These are phyloP conservation scores for Centruroides sculpturatus DNA, from an alignment of 1,140 invertebrate genomes.

Conservation along the genomic window DNA sequence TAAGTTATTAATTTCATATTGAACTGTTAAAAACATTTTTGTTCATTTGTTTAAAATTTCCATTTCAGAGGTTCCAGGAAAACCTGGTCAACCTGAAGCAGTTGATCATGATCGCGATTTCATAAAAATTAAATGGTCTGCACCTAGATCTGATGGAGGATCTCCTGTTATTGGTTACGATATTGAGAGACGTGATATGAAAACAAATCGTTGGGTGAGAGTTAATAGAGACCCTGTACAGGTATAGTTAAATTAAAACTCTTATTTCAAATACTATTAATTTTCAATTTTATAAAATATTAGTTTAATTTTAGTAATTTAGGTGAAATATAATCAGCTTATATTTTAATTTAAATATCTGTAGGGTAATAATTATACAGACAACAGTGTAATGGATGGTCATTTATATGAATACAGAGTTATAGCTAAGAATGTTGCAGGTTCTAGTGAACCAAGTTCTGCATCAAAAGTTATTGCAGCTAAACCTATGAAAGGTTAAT, in stretches of 20 bases:
- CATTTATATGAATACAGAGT: conserved; percentile 97
- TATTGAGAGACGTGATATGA: conserved; percentile 79
- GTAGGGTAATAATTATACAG: conserved; percentile 57
- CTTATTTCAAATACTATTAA: too few relatives aligned
- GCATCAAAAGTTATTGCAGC: conserved; percentile 73
- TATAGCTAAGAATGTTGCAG: conserved; percentile 86
- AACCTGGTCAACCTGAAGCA: conserved; percentile 75
- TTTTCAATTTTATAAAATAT: too few relatives aligned
- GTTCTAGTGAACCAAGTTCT: conserved; percentile 85
- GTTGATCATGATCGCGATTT: conserved; percentile 81
- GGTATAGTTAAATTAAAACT: not conserved
- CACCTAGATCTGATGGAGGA: conserved; percentile 83
- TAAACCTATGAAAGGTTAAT: conserved; percentile 65
- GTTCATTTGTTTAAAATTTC: not conserved
- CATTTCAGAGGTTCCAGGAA: conserved; percentile 55
- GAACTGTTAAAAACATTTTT: not conserved
- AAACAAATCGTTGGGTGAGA: conserved; percentile 86
- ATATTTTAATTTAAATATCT: not conserved
- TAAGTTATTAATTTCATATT: conserved; percentile 14
- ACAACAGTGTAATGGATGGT: conserved; percentile 66
- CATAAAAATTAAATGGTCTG: conserved; percentile 75
- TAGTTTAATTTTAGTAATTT: too few relatives aligned
- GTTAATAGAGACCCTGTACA: conserved; percentile 48
- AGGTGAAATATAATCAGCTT: too few relatives aligned
- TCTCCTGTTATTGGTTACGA: conserved; percentile 84